Evolutionary conservation across 2,113 vertebrate species (phyloP), one percentile per base, ranked within the genome.

Genomic region (Lichenostomus cassidix): DNA sequence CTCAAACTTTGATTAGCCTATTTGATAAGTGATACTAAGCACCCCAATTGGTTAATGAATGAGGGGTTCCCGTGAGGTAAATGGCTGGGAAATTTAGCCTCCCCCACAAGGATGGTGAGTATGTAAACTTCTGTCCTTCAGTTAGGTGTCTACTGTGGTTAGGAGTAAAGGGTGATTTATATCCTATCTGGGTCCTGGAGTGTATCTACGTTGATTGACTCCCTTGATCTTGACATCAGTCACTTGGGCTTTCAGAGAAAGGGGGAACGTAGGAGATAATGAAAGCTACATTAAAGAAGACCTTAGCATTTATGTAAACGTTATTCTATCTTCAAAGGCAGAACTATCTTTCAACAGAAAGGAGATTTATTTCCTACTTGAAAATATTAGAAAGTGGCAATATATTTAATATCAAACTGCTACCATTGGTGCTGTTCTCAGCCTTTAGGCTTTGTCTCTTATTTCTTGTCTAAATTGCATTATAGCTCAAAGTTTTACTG

Each of bases 11-110:
- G 98, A 99, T 98, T 98, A 97, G 97, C 96, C 96, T 91, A 89
- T 96, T 98, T 98, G 98, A 99, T 99, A 99, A 98, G 98, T 98
- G 98, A 98, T 97, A 97, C 97, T 98, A 97, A 98, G 97, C 97
- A 98, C 98, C 97, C 97, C 88, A 98, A 98, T 98, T 98, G 98
- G 96, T 94, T 97, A 91, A 98, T 97, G 97, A 98, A 98, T 97
- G 97, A 98, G 94, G 95, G 64, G 94, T 97, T 96, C 95, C 94
- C 49, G 15, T 92, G 60, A 97, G 92, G 95, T 95, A 93, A 94
- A 77, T 88, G 85, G 89, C 89, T 77, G 94, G 92, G 96, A 98
- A 98, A 97, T 97, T 95, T 93, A 97, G 97, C 96, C 97, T 98
- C 98, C 97, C 92, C 95, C 96, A 96, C 96, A 79, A 88, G 88